phyloP scores from a whole-genome alignment of 2,797 vertebrate genomes.

The Emydoidea blandingii region DNA sequence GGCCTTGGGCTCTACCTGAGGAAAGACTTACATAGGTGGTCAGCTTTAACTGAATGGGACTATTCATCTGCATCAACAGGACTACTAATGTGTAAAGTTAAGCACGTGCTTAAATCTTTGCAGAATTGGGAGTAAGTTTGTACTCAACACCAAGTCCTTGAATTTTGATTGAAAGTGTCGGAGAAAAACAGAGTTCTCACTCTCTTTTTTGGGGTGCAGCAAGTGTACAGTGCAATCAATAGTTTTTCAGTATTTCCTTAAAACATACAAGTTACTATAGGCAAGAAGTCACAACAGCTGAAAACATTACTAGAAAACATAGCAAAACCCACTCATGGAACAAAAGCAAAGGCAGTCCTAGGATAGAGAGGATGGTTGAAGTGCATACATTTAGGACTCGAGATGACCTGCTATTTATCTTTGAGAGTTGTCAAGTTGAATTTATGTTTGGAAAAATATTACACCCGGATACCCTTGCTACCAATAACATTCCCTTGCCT shows the following conservation, averaged over 20 bases:
- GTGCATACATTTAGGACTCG: fast-evolving
- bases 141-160: fast-evolving
- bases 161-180: not conserved
- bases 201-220: no score
- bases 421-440: not conserved
- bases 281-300: fast-evolving
- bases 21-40: not conserved
- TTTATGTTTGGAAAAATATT: not conserved
- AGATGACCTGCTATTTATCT: not conserved
- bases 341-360: not conserved
- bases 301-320: fast-evolving
- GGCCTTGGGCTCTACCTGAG: fast-evolving
- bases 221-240: fast-evolving
- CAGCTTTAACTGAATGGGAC: fast-evolving
- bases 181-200: no score
- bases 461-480: fast-evolving
- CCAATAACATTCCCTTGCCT: not conserved
- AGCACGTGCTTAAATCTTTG: fast-evolving
- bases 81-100: not conserved
- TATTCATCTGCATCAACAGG: fast-evolving
- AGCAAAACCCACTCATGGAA: not conserved
- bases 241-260: not conserved
- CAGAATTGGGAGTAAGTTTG: fast-evolving
- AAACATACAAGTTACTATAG: fast-evolving
- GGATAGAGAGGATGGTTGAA: not conserved